Evolutionary conservation across 1,140 invertebrate genomes (phyloP).

Genomic region (Meteorus sp.): DNA sequence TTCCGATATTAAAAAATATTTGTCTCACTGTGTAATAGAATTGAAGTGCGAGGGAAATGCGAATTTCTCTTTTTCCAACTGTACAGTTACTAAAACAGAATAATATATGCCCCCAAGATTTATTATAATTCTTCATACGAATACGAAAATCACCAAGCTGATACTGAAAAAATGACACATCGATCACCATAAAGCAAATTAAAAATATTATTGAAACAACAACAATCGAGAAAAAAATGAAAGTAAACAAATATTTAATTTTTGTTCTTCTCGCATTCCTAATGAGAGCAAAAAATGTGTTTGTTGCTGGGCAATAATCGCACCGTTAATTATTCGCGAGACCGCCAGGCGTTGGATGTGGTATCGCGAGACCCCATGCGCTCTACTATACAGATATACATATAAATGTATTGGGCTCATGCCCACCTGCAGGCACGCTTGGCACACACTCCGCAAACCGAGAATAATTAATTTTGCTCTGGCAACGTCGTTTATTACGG

Average conservation of each 20-base stretch:
- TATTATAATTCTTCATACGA: too few relatives aligned
- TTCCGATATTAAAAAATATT: background rate
- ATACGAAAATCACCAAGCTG: too few relatives aligned
- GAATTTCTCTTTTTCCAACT: background rate
- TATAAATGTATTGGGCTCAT: conserved; percentile 3
- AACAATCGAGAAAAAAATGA: background rate
- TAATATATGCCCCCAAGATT: too few relatives aligned
- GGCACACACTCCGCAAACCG: conserved; percentile 16
- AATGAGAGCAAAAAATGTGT: background rate
- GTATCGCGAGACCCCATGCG: conserved; percentile 5
- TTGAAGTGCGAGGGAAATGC: too few relatives aligned
- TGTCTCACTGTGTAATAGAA: too few relatives aligned
- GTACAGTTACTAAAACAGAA: too few relatives aligned
- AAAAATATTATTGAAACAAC: background rate
- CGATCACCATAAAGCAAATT: too few relatives aligned
- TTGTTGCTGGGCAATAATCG: conserved; percentile 13
- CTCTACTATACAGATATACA: too few relatives aligned
- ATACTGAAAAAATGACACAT: too few relatives aligned
- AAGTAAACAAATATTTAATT: too few relatives aligned
- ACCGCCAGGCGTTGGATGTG: background rate
- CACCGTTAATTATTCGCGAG: conserved; percentile 19
- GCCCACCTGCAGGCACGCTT: conserved; percentile 19
- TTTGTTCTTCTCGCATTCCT: too few relatives aligned
- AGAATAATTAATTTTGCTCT: conserved; percentile 28
- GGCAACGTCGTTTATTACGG: conserved; percentile 23